Evolutionary conservation across 2,888 invertebrate genomes (phyloP), one percentile per base, ranked within the genome.

Genomic region (Capitulum mitella): DNA sequence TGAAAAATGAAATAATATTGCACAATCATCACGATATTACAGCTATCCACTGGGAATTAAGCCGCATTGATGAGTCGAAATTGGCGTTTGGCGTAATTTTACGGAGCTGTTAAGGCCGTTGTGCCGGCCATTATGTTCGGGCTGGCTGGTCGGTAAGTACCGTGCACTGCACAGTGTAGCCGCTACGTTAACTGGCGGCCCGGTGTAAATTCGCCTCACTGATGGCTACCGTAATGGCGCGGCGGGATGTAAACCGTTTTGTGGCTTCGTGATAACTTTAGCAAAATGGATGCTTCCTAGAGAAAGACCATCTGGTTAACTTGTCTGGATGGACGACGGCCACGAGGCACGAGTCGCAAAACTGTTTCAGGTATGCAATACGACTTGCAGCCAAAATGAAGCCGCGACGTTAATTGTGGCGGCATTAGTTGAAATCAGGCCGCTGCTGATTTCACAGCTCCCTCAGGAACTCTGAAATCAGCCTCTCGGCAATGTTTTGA

Each of bases 1-100:
- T 70, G 70, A 70, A 70, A 70, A 70, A 37, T 70, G 70, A 70
- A 70, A 70, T 70, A 70, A 70, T 70, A 70, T 70, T 70, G 70
- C 70, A 70, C 70, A 70, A 70, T 70, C 70, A 70, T 26, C 22
- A 22, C 6, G 40, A 37, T 22, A 40, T 70, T 70, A 40, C 37
- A 12, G 37, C 70, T 19, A 37, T 37, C 70, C 29, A 40, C 22
- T 22, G 40, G 37, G 14, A 37, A 70, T 70, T 70, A 70, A 40
- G 70, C 22, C 40, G 26, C 40, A 70, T 70, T 70, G 70, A 70
- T 40, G 70, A 70, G 70, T 16, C 10, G 70, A 70, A 70, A 70
- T 70, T 70, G 70, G 70, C 37, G 70, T 70, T 70, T 70, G 37
- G 40, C 40, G 70, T 40, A 70, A 70, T 70, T 40, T 70, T 70